Conservation (phyloP, 1,140 invertebrate genomes). For the Bilobella aurantiaca region DNA sequence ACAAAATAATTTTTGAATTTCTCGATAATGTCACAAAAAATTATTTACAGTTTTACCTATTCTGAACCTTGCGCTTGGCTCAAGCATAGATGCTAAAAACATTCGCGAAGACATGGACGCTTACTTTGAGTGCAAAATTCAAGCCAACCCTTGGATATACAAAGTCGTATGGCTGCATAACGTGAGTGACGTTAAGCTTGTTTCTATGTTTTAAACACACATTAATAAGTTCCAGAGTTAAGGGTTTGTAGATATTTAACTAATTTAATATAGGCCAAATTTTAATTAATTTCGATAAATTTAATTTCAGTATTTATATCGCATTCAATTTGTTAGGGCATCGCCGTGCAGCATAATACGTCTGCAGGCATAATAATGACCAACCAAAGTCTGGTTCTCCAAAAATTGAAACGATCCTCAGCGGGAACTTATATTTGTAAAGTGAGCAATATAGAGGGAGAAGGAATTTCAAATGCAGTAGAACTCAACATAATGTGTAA, state of each 20-base stretch:
- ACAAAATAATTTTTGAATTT: no score
- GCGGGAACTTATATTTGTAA: constrained; percentile 78
- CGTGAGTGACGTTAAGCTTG: constrained; percentile 53
- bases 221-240: no score
- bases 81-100: constrained; percentile 73
- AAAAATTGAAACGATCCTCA: constrained; percentile 61
- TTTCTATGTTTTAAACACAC: no score
- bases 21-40: no score
- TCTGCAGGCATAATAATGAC: constrained; percentile 71
- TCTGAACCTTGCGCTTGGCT: constrained; percentile 59
- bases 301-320: no score
- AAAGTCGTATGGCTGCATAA: constrained; percentile 86
- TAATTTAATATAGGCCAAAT: background rate
- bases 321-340: constrained; percentile 50
- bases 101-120: constrained; percentile 76
- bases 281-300: background rate
- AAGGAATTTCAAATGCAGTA: constrained; percentile 66
- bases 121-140: constrained; percentile 77
- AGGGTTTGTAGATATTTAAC: no score
- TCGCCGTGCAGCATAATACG: constrained; percentile 66
- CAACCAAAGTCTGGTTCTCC: constrained; percentile 64
- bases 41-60: constrained; percentile 62
- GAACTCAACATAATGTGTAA: constrained; percentile 81
- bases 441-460: constrained; percentile 77
- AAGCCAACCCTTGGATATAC: constrained; percentile 71